Evolutionary conservation across 2,113 vertebrate species (phyloP).

Genomic region (Passer domesticus): DNA sequence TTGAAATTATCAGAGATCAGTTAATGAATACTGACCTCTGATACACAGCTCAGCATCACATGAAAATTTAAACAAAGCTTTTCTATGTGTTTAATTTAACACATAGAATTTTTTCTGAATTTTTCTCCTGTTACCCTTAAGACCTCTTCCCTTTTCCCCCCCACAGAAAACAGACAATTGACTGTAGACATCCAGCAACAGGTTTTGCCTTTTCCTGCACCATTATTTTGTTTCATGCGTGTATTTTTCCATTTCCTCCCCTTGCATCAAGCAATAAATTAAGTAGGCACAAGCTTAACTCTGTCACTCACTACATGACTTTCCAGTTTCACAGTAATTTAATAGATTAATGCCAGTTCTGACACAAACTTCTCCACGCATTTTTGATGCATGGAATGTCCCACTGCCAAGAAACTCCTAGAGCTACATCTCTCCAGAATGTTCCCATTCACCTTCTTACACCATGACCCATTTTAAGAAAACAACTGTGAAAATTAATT

Average conservation of each 20-base stretch:
- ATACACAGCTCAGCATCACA: background rate
- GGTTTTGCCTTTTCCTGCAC: background rate
- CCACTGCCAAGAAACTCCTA: background rate
- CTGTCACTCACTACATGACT: background rate
- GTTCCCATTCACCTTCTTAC: background rate
- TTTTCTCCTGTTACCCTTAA: background rate
- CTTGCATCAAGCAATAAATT: background rate
- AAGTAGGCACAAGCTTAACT: background rate
- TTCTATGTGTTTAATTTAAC: background rate
- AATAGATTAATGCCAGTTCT: background rate
- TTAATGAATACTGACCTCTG: background rate
- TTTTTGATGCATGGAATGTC: background rate
- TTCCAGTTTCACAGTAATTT: background rate
- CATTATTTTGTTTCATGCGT: background rate
- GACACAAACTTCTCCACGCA: background rate
- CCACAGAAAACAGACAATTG: background rate
- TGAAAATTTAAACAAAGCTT: background rate
- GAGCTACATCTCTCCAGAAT: background rate
- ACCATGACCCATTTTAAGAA: background rate
- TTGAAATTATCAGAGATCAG: background rate
- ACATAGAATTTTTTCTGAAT: background rate
- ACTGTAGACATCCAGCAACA: background rate
- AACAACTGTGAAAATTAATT: background rate
- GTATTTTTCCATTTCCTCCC: background rate
- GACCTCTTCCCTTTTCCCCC: accelerated